Percentiles rank a stretch among this genome's conserved stretches.
Evolutionary conservation across 2,888 invertebrate genomes (phyloP).

Genomic region (Xanthorhoe designata): DNA sequence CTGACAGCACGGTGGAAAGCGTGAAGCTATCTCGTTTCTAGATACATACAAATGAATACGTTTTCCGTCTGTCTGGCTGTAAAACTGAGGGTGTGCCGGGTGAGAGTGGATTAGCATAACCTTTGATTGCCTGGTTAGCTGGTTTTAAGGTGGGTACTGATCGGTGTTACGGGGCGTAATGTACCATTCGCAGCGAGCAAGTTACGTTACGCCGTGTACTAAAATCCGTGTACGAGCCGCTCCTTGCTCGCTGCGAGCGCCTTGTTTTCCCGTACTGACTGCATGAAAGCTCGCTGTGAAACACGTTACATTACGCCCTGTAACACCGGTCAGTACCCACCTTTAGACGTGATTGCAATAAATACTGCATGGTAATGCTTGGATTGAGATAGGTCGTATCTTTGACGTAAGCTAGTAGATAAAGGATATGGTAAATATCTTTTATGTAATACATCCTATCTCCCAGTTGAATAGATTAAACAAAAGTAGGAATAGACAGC

Average conservation of each 20-base stretch:
- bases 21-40: constrained; percentile 37
- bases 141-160: no score
- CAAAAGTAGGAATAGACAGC: not conserved
- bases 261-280: no score
- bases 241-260: no score
- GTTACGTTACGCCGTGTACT: no score
- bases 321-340: no score
- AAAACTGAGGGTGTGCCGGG: constrained; percentile 40
- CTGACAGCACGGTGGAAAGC: constrained; percentile 38
- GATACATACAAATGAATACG: constrained; percentile 44
- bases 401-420: not conserved
- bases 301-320: no score
- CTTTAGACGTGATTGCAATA: constrained; percentile 22
- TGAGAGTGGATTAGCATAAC: constrained; percentile 43
- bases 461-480: not conserved
- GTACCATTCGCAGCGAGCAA: no score
- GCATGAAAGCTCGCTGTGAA: no score
- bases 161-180: no score
- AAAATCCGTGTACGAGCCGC: no score
- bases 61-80: constrained; percentile 33
- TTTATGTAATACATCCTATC: no score
- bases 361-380: constrained; percentile 8
- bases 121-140: constrained; percentile 37
- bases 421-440: not conserved
- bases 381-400: constrained; percentile 6